phyloP scores from a whole-genome alignment of 2,113 vertebrate species.

The Buteo buteo region DNA sequence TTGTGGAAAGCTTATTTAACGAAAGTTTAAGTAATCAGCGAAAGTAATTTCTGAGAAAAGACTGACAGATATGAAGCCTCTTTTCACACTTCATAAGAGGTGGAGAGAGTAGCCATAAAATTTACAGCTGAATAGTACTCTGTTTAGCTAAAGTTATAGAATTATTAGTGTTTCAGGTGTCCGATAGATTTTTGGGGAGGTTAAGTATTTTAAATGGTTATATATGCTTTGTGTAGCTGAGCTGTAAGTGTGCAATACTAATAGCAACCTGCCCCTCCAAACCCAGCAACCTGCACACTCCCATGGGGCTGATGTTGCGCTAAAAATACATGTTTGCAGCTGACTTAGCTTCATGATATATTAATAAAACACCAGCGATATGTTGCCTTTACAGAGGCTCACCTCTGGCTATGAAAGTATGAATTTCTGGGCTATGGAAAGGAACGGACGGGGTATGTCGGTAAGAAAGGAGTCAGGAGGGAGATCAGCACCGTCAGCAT shows the following conservation, averaged over 20 bases:
- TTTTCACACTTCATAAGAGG: conserved; percentile 64
- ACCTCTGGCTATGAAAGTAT: not conserved
- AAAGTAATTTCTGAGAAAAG: conserved; percentile 63
- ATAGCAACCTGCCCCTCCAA: not conserved
- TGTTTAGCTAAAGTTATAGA: conserved; percentile 46
- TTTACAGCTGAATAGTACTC: conserved; percentile 31
- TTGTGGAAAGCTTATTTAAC: conserved; percentile 67
- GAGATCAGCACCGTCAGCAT: not conserved
- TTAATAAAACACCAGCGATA: not conserved
- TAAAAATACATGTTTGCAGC: conserved; percentile 33
- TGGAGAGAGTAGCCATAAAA: conserved; percentile 61
- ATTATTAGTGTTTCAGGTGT: conserved; percentile 19
- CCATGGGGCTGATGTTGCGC: not conserved
- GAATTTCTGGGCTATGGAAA: not conserved
- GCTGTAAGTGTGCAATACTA: not conserved
- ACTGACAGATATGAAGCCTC: conserved; percentile 65
- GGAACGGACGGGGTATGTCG: accelerated
- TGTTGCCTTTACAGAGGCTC: not conserved
- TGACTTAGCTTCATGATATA: not conserved
- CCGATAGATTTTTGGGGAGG: not conserved
- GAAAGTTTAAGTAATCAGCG: conserved; percentile 65
- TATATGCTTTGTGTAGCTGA: not conserved
- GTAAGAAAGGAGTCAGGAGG: not conserved
- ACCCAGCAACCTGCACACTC: not conserved
- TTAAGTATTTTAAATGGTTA: not conserved